Percentiles rank a stretch among this genome's conserved stretches.
Conservation (phyloP, 1,140 invertebrate genomes). For the Nylanderia fulva region DNA sequence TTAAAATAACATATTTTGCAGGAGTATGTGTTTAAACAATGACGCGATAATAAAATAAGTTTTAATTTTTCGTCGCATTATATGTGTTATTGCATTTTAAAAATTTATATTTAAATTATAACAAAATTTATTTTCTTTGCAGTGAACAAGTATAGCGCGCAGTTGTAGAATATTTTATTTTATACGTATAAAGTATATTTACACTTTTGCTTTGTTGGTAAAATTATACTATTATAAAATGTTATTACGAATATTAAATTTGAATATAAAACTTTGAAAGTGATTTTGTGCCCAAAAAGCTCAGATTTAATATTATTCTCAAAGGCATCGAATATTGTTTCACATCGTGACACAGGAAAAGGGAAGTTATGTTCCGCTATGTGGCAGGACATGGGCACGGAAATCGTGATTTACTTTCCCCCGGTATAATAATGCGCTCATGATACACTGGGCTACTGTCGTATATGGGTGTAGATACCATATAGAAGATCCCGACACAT, state of each 20-base stretch:
- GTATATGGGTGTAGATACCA: conserved; percentile 55
- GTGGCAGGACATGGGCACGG: conserved; percentile 65
- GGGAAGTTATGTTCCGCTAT: conserved; percentile 75
- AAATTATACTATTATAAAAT: background rate
- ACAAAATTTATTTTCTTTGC: background rate
- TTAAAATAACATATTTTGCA: conserved; percentile 52
- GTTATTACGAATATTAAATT: conserved; percentile 1
- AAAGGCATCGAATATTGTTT: conserved; percentile 61
- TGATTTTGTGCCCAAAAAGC: background rate
- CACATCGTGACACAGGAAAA: conserved; percentile 64
- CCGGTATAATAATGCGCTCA: conserved; percentile 72
- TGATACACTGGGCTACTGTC: conserved; percentile 71
- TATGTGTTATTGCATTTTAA: background rate
- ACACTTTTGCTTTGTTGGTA: background rate
- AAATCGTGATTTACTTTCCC: conserved; percentile 82
- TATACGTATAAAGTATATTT: background rate
- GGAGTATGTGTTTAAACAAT: background rate
- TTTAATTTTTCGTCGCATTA: background rate
- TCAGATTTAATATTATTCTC: background rate
- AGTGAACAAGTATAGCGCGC: background rate
- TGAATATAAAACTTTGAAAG: background rate
- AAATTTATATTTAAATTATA: background rate
- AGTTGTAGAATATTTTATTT: background rate
- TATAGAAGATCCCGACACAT: conserved; percentile 34
- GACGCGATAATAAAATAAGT: conserved; percentile 7